These are phyloP conservation scores for Rhagoletis pomonella DNA, from an alignment of 1,140 invertebrate species.

Conservation along the genomic window DNA sequence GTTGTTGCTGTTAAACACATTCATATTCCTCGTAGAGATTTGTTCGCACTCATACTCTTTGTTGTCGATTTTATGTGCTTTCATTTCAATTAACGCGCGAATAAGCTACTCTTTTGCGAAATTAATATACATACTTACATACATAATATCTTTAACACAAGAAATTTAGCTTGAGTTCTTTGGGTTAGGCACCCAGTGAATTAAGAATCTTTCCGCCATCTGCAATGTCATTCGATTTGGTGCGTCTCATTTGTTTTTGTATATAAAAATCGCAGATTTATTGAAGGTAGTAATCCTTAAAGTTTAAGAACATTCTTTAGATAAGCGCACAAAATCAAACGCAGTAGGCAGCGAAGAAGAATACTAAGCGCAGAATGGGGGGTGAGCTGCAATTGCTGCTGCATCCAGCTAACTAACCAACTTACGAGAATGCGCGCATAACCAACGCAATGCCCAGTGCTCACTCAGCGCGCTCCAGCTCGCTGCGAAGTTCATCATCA, in stretches of 20 bases:
- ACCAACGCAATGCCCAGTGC: neutral
- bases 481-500: conserved; percentile 28
- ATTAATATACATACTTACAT: neutral
- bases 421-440: neutral
- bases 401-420: too few species aligned
- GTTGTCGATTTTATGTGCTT: conserved; percentile 4
- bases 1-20: neutral
- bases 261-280: conserved; percentile 50
- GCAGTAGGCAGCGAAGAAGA: conserved; percentile 1
- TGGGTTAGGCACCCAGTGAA: neutral
- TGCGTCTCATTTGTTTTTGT: conserved; percentile 43
- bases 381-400: neutral
- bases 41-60: neutral
- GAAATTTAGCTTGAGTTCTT: neutral
- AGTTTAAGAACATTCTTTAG: conserved; percentile 55
- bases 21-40: neutral
- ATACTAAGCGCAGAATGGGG: neutral
- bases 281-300: conserved; percentile 54
- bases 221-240: conserved; percentile 33
- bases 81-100: conserved; percentile 21
- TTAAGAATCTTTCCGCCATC: neutral
- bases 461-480: conserved; percentile 10
- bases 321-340: conserved; percentile 18
- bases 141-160: neutral
- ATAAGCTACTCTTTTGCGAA: too few species aligned